Evolutionary conservation across 2,888 invertebrate species (phyloP).

Genomic region (Agapostemon virescens): DNA sequence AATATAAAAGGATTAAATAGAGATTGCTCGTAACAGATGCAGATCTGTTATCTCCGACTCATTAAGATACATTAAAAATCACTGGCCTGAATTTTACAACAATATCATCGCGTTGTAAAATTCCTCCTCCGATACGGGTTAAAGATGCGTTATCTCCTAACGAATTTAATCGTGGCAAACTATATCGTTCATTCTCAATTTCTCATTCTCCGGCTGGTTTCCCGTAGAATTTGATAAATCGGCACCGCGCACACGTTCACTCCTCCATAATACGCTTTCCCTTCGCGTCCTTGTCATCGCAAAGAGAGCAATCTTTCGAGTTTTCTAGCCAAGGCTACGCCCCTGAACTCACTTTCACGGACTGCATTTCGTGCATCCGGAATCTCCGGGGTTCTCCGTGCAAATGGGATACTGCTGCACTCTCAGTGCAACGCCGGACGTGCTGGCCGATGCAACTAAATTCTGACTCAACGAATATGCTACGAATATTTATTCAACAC

Average conservation of each 20-base stretch:
- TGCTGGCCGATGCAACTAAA: not conserved
- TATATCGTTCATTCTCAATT: not conserved
- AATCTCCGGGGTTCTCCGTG: constrained; percentile 53
- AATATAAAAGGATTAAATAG: constrained; percentile 3
- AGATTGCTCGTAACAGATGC: not conserved
- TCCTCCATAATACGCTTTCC: constrained; percentile 20
- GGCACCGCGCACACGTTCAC: not conserved
- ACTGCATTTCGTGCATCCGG: constrained; percentile 65
- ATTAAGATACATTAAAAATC: not conserved
- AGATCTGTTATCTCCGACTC: not conserved
- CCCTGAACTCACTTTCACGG: constrained; percentile 70
- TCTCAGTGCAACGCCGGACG: not conserved
- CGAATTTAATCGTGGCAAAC: not conserved
- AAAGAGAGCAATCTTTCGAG: constrained; percentile 33
- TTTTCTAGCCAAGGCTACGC: constrained; percentile 44
- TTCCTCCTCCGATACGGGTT: not conserved
- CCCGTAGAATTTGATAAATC: not conserved
- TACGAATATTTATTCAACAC: not conserved
- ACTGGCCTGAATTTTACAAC: constrained; percentile 3
- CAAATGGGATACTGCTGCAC: constrained; percentile 59
- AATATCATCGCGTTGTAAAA: not conserved
- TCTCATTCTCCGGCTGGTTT: not conserved
- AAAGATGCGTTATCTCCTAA: not conserved
- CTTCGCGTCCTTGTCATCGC: not conserved
- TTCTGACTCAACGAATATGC: not conserved